Conservation (phyloP, 30 jellyfish, hydroid and myxozoan species). For the Euphysa ruthae region DNA sequence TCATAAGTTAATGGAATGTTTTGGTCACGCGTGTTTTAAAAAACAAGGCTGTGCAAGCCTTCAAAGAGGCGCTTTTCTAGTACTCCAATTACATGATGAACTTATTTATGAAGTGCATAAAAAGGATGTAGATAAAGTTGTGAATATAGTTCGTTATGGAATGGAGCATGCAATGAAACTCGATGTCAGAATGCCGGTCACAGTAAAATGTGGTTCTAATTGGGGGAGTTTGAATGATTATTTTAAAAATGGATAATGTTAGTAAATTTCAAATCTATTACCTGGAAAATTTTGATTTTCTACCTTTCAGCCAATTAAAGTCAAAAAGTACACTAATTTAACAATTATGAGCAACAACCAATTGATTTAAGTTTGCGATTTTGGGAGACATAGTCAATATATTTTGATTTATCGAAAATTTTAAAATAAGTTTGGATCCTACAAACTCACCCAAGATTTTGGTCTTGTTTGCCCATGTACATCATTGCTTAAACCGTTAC, state of each 20-base stretch:
- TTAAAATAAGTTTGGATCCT: too few species aligned
- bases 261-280: too few species aligned
- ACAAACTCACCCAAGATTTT: too few species aligned
- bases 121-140: slow-evolving; percentile 23
- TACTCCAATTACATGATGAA: slow-evolving; percentile 90
- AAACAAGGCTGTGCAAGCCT: not conserved
- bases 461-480: too few species aligned
- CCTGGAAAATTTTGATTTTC: too few species aligned
- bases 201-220: slow-evolving; percentile 54
- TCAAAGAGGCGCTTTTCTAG: slow-evolving; percentile 41
- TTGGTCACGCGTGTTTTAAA: slow-evolving; percentile 1
- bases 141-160: slow-evolving; percentile 39
- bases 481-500: too few species aligned
- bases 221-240: slow-evolving; percentile 77
- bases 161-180: slow-evolving; percentile 84
- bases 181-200: slow-evolving; percentile 79
- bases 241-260: not conserved
- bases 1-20: slow-evolving; percentile 10
- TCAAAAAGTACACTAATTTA: too few species aligned
- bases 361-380: too few species aligned
- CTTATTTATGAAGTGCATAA: slow-evolving; percentile 62
- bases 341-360: too few species aligned
- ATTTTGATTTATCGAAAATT: too few species aligned
- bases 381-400: too few species aligned
- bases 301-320: too few species aligned